Base-by-base conservation (phyloP, 2,797 vertebrate species). In the Chrosomus eos region DNA sequence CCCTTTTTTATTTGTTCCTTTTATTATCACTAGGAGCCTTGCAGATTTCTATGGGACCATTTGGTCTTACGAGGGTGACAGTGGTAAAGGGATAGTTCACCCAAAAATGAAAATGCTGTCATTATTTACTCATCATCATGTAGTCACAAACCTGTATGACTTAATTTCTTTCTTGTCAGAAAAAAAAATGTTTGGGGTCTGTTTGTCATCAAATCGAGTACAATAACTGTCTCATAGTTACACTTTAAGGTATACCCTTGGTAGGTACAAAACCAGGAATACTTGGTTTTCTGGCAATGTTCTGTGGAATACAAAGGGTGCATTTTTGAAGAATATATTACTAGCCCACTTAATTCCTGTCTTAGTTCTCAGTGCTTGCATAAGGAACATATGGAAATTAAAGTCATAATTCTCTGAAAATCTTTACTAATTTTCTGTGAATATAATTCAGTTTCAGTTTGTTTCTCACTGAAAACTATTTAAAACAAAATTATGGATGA, bases 31-130 rank as follows among this genome's bases (percentile, higher is more conserved):
- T 62, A 81, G 18, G 36, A 72, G 55, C 23, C 68, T 73, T 79
- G 89, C 58, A 80, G 83, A 82, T 91, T 87, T 90, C 66, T 66
- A 71, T 68, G 43, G 13, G 28, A 80, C 28, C 19, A 5, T 80
- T 80, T 67, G 45, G 78, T 68, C 19, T 80, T 53, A 51, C 78
- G 26, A 80, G 28, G 64, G 78, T 36, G 64, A 53, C 23, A 53
- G 62, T 86, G 88, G 90, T 94, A 95, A 94, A 77, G 36, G 23
- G n/a, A 43, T 11, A 43, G 14, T 19, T 62, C 36, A 40, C n/a
- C 16, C 16, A 11, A 60, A 77, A 19, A 40, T 60, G 1, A 11
- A 26, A 36, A 40, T 55, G 23, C 3, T 38, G 21, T 76, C 51
- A n/a, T 75, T 76, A 58, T 77, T 60, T 58, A 76, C 53, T 60